Conservation (phyloP, 2,113 vertebrate genomes). For the Pipra filicauda region DNA sequence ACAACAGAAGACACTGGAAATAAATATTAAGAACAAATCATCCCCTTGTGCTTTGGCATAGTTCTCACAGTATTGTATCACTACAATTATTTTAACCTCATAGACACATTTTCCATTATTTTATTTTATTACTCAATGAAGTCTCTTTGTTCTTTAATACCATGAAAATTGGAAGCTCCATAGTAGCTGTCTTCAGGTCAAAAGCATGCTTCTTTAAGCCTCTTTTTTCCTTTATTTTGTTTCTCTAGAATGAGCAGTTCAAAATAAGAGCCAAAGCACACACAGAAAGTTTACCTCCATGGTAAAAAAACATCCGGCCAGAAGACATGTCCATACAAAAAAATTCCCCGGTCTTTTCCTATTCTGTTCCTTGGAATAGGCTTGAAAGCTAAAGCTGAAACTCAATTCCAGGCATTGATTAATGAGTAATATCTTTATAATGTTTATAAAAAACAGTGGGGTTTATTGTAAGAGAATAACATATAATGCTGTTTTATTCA, state of each 20-base stretch:
- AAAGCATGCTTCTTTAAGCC: background rate
- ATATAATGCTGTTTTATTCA: background rate
- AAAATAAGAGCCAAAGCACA: constrained; percentile 8
- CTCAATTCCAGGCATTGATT: background rate
- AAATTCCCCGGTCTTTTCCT: background rate
- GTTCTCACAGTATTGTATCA: background rate
- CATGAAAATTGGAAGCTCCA: background rate
- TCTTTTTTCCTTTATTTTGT: background rate
- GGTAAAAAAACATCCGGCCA: background rate
- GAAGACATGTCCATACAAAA: background rate
- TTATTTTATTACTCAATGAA: constrained; percentile 29
- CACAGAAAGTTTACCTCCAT: background rate
- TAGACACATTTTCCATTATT: constrained; percentile 36
- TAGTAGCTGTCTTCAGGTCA: background rate
- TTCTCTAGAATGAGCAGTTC: background rate
- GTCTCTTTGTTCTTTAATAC: background rate
- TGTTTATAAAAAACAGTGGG: background rate
- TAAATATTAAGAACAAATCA: background rate
- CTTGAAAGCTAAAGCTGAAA: background rate
- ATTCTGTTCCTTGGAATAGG: background rate
- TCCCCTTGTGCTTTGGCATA: background rate
- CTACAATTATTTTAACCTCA: constrained; percentile 6
- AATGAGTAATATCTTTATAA: background rate
- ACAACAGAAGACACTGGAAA: constrained; percentile 13
- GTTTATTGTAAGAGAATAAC: background rate